These are phyloP conservation scores for Agriotes lineatus DNA, from an alignment of 2,888 invertebrate genomes.

Conservation along the genomic window DNA sequence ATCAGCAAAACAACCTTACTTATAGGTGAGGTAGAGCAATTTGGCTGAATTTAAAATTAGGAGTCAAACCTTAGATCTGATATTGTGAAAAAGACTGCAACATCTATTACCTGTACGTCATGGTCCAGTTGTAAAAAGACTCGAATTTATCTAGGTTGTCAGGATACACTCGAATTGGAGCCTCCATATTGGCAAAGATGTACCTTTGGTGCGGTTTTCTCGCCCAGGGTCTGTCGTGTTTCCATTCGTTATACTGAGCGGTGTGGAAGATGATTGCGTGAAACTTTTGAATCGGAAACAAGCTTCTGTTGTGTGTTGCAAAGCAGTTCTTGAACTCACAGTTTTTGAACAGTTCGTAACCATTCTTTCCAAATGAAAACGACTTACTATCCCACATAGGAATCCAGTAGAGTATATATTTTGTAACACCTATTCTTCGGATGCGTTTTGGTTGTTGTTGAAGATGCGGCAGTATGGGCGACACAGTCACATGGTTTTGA, in stretches of 20 bases:
- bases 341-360: constrained; percentile 49
- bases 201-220: constrained; percentile 67
- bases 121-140: constrained; percentile 70
- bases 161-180: constrained; percentile 57
- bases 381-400: constrained; percentile 49
- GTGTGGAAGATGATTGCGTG: constrained; percentile 71
- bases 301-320: constrained; percentile 62
- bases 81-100: too few relatives aligned
- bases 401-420: constrained; percentile 54
- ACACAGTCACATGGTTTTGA: too few relatives aligned
- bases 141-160: constrained; percentile 51
- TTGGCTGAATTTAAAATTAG: too few relatives aligned
- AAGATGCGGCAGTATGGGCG: too few relatives aligned
- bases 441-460: too few relatives aligned
- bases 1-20: too few relatives aligned
- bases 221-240: constrained; percentile 57
- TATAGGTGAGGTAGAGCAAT: too few relatives aligned
- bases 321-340: constrained; percentile 66
- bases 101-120: constrained; percentile 70
- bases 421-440: constrained; percentile 4
- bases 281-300: constrained; percentile 62
- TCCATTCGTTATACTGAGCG: constrained; percentile 55
- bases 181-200: constrained; percentile 68
- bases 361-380: constrained; percentile 48
- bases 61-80: too few relatives aligned